A percentile compares a stretch with the other conserved stretches of the same genome.
phyloP scores from a whole-genome alignment of 2,888 invertebrate genomes.

The Penaeus monodon region DNA sequence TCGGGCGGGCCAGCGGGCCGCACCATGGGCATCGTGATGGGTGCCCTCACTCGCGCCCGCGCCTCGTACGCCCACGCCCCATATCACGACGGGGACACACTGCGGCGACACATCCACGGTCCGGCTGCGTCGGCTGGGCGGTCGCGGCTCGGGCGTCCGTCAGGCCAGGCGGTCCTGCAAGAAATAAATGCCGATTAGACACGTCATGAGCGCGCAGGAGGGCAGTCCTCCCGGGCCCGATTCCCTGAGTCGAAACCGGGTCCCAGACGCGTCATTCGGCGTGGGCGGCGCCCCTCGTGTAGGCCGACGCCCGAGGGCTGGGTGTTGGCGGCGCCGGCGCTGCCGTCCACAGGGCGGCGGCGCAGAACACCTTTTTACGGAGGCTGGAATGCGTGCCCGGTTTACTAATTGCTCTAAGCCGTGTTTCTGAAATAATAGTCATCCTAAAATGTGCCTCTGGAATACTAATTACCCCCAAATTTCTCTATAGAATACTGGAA shows the following conservation, averaged over 20 bases:
- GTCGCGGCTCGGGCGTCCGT: neutral
- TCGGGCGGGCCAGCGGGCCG: conserved; percentile 19
- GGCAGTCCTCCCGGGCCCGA: neutral
- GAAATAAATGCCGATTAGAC: neutral
- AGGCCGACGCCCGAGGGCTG: too few species aligned
- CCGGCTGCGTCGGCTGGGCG: neutral
- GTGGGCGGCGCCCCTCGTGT: too few species aligned
- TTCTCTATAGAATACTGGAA: too few species aligned
- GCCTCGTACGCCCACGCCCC: conserved; percentile 4
- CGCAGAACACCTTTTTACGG: too few species aligned
- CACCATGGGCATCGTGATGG: conserved; percentile 33
- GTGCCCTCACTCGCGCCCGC: neutral
- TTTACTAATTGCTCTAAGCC: too few species aligned
- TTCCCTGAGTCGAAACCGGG: neutral
- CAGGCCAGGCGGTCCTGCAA: neutral
- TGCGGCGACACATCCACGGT: neutral
- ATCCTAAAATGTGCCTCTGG: too few species aligned
- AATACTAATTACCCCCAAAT: too few species aligned
- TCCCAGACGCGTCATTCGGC: too few species aligned
- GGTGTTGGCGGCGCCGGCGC: too few species aligned
- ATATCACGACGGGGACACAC: neutral
- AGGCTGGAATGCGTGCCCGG: too few species aligned
- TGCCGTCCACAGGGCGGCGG: too few species aligned
- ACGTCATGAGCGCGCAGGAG: neutral
- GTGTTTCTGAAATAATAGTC: too few species aligned